Conservation (phyloP, 2,113 vertebrate genomes). For the Mionectes macconnelli region DNA sequence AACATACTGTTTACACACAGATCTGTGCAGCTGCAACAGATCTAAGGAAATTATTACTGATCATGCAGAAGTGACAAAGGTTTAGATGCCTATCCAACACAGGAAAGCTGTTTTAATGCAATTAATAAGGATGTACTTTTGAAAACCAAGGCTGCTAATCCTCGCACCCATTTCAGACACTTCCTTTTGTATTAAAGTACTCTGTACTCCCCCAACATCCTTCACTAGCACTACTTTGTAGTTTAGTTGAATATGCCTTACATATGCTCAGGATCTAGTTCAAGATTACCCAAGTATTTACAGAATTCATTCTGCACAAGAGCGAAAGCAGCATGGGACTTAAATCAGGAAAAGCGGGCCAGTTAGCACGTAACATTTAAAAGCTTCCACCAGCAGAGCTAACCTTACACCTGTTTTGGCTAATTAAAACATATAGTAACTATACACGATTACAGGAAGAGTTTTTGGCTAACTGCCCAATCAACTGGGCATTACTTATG, state of each 20-base stretch:
- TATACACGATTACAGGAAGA: constrained; percentile 49
- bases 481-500: constrained; percentile 22
- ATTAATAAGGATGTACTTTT: background rate
- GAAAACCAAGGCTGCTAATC: background rate
- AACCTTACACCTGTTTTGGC: constrained; percentile 46
- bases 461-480: constrained; percentile 14
- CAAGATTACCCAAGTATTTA: constrained; percentile 17
- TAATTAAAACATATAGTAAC: constrained; percentile 61
- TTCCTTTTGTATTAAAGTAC: background rate
- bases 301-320: background rate
- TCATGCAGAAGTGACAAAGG: background rate
- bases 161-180: background rate
- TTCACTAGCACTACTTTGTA: background rate
- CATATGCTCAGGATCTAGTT: background rate
- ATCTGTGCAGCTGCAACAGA: background rate
- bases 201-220: background rate
- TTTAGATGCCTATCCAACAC: background rate
- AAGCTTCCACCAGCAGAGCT: background rate
- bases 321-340: background rate
- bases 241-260: background rate
- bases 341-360: background rate
- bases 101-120: background rate
- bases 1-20: background rate
- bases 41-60: background rate
- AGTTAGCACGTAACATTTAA: background rate